These are phyloP conservation scores for Oostethus manadensis DNA, from an alignment of 2,113 vertebrate species.

Conservation along the genomic window DNA sequence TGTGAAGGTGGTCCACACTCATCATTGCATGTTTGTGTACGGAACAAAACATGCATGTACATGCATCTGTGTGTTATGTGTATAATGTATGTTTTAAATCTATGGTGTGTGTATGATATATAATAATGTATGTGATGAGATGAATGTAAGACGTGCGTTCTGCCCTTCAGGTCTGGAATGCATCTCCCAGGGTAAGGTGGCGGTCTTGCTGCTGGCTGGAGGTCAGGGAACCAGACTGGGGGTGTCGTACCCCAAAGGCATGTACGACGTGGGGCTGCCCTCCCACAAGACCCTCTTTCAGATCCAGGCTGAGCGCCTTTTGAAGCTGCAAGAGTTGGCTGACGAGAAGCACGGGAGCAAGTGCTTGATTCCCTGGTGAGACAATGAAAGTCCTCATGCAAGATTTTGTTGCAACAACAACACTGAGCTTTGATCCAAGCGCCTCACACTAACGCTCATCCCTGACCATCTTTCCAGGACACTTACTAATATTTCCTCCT, in stretches of 20 bases:
- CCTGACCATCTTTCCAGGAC: too few relatives aligned
- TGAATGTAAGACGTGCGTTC: neutral
- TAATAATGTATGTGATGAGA: too few relatives aligned
- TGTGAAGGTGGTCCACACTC: too few relatives aligned
- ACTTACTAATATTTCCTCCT: too few relatives aligned
- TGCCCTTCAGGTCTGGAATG: slow-evolving; percentile 73
- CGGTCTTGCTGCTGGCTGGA: slow-evolving; percentile 85
- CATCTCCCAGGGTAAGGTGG: slow-evolving; percentile 84
- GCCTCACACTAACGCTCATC: too few relatives aligned
- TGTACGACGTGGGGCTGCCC: slow-evolving; percentile 92
- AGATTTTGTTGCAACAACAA: neutral
- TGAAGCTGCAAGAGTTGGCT: slow-evolving; percentile 84
- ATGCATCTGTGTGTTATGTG: too few relatives aligned
- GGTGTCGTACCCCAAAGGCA: slow-evolving; percentile 91
- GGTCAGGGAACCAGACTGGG: slow-evolving; percentile 93
- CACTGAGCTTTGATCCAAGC: too few relatives aligned
- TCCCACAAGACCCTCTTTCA: slow-evolving; percentile 97
- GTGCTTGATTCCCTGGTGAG: slow-evolving; percentile 89
- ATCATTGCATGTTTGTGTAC: too few relatives aligned
- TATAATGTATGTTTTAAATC: too few relatives aligned
- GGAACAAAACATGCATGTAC: too few relatives aligned
- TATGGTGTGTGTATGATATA: too few relatives aligned
- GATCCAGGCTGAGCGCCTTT: slow-evolving; percentile 91
- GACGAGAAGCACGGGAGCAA: slow-evolving; percentile 71
- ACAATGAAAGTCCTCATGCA: neutral